phyloP scores from a whole-genome alignment of 2,113 vertebrate genomes.

The Brachyistius frenatus region DNA sequence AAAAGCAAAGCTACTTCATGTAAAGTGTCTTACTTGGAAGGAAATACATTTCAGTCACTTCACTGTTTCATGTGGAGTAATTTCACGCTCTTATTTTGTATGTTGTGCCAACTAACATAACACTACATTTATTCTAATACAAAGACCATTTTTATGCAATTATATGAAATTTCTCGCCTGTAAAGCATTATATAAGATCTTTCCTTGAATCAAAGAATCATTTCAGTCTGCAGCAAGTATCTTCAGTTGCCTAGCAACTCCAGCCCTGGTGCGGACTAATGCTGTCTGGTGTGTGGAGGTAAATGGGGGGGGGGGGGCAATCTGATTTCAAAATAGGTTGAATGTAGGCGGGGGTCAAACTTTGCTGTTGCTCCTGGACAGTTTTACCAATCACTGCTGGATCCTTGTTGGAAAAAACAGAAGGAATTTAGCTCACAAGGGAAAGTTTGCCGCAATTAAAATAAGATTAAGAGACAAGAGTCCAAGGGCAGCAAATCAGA shows the following conservation, averaged over 20 bases:
- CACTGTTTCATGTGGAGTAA: not conserved
- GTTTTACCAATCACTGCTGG: constrained; percentile 48
- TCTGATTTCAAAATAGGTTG: constrained; percentile 86
- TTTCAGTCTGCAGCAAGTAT: constrained; percentile 86
- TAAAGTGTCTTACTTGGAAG: constrained; percentile 11
- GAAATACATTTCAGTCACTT: constrained; percentile 8
- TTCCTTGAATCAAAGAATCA: constrained; percentile 86
- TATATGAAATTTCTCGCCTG: constrained; percentile 60
- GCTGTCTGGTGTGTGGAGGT: constrained; percentile 86
- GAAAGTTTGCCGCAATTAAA: constrained; percentile 51
- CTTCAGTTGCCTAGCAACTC: constrained; percentile 90
- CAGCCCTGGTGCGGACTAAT: constrained; percentile 80
- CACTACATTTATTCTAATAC: constrained; percentile 58
- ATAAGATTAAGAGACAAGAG: constrained; percentile 53
- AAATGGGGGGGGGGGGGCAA: constrained; percentile 83
- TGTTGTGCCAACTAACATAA: constrained; percentile 29
- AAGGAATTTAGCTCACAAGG: not conserved
- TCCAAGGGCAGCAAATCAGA: constrained; percentile 60
- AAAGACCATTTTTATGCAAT: constrained; percentile 60
- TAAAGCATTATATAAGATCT: constrained; percentile 81
- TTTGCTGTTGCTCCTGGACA: constrained; percentile 74
- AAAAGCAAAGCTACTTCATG: constrained; percentile 6
- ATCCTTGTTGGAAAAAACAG: constrained; percentile 23
- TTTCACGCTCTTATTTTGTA: not conserved
- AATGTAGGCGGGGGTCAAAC: constrained; percentile 84